These are phyloP conservation scores for Cromileptes altivelis DNA, from an alignment of 2,113 vertebrate genomes.

Conservation along the genomic window DNA sequence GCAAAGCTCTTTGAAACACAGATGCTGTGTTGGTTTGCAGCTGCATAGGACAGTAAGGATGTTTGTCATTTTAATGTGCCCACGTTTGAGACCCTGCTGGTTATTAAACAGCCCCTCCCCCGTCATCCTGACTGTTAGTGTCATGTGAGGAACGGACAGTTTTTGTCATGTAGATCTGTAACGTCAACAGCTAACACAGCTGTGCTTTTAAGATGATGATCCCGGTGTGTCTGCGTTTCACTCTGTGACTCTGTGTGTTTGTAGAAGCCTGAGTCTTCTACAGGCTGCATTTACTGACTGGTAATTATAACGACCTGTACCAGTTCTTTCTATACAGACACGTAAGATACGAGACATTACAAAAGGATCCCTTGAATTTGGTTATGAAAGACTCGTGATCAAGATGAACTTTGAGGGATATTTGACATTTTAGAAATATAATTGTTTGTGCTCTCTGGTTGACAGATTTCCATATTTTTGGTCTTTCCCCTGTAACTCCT, in stretches of 20 bases:
- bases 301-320: too few relatives aligned
- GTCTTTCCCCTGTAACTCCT: too few relatives aligned
- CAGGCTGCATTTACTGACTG: background rate
- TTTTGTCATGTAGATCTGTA: constrained; percentile 9
- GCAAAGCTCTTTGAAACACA: background rate
- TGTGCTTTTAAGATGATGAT: constrained; percentile 7
- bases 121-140: background rate
- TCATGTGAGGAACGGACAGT: background rate
- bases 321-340: too few relatives aligned
- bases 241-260: background rate
- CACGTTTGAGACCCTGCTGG: constrained; percentile 3
- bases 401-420: too few relatives aligned
- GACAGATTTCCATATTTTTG: too few relatives aligned
- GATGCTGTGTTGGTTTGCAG: constrained; percentile 23
- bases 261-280: background rate
- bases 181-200: constrained; percentile 33
- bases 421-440: too few relatives aligned
- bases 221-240: too few relatives aligned
- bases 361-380: too few relatives aligned
- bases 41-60: constrained; percentile 9
- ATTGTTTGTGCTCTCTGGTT: too few relatives aligned
- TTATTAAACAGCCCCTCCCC: background rate
- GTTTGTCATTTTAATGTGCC: constrained; percentile 28
- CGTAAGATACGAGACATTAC: too few relatives aligned
- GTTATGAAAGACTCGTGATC: too few relatives aligned